Base-by-base conservation (phyloP, 2,797 vertebrate genomes). In the Gallirallus australis region DNA sequence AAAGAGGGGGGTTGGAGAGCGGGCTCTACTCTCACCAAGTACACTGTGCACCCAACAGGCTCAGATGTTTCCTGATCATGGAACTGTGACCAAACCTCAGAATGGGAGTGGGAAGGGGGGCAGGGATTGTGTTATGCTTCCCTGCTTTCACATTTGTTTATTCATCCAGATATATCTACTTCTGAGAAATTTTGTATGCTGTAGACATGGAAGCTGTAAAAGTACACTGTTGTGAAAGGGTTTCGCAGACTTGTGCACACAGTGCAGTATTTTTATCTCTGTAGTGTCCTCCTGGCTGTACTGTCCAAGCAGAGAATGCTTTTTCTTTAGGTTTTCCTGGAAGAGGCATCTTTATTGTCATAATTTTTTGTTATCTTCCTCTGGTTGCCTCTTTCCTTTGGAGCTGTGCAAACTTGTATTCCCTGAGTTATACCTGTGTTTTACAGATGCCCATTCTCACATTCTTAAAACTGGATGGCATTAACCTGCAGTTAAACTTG, bases 271-370 rank as follows among this genome's bases (percentile, higher is more conserved):
- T 86, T 91, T 86, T 65, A 52, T 81, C 37, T 86, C 64, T 42
- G 10, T 15, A 6, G 7, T 68, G 45, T 73, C 48, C 28, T 76
- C 39, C 63, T 77, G 60, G 19, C 33, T 82, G 71, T 94, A 1
- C 84, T 86, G 95, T 93, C 42, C 69, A 81, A 83, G 40, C 35
- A 86, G 30, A 54, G 45, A 94, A 71, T 79, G 42, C 24, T 71
- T 91, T 21, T 78, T n/a, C 63, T 92, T 73, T 71, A 42, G 1
- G 0, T 60, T 82, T 90, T 79, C 63, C 42, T 48, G 39, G 33
- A 92, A 65, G 12, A 30, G 54, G 61, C 2, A 1, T 81, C 52
- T 86, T 82, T 60, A 66, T 21, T 5, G 9, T 70, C 81, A 69
- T 70, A 17, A n/a, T 4, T 65, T 68, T 16, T 71, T 71, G 21